Base-by-base conservation (phyloP, 2,888 invertebrate genomes). In the Microctonus brassicae region DNA sequence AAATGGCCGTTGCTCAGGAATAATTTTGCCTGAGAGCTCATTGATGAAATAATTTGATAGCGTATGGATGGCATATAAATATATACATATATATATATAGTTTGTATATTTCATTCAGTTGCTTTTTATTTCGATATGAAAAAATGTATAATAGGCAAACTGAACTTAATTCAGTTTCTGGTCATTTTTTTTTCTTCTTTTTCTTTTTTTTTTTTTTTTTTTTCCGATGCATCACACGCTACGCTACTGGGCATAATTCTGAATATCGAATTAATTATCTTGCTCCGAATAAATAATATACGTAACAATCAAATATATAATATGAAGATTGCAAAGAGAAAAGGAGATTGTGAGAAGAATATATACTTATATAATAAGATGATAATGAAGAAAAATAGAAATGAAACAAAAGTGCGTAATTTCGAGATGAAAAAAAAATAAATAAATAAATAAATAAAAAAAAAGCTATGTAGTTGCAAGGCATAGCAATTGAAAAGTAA, bases 1-100 rank as follows among this genome's bases (percentile, higher is more conserved):
- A 69, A 68, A 72, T 73, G 73, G 74, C 70, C 76, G 70, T 76
- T 74, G 74, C 73, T 74, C 73, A 70, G 71, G 73, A 73, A 73
- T 72, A 76, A 34, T 22, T 53, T 53, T 34, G 52, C 52, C 20
- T 34, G 53, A 64, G 34, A 53, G 53, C 34, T 64, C 64, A 52
- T 13, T 20, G 17, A 64, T 33, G 22, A 39, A 2, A 55, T 24
- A 10, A n/a, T 36, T 34, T 5, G 47, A 62, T 24, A 20, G 22
- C 13, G 4, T 62, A 62, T 5, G 24, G 26, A 42, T 26, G 47
- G 47, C 7, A 29, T 42, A 62, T n/a, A n/a, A n/a, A n/a, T n/a
- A n/a, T n/a, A n/a, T n/a, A n/a, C n/a, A n/a, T n/a, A n/a, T n/a
- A n/a, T n/a, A n/a, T n/a, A n/a, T n/a, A n/a, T 61, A 2, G 36